Evolutionary conservation across 2,888 invertebrate species (phyloP).

Genomic region (Epirrhoe alternata): DNA sequence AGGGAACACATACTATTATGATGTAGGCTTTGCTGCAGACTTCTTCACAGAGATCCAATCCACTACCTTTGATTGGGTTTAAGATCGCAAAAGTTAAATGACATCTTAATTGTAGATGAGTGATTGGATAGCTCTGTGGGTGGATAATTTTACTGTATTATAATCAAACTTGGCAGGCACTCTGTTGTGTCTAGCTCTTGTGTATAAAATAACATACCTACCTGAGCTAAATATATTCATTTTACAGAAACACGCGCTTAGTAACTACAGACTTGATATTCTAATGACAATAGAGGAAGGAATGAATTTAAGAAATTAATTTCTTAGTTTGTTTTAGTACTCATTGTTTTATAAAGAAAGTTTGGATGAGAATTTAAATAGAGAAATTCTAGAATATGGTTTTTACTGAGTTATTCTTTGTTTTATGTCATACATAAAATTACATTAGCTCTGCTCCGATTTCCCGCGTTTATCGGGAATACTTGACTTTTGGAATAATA

Average conservation of each 20-base stretch:
- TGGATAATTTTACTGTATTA: not conserved
- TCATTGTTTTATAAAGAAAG: conserved; percentile 5
- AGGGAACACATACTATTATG: too few species aligned
- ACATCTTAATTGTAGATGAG: too few species aligned
- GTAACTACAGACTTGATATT: too few species aligned
- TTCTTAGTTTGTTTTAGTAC: not conserved
- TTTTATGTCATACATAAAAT: too few species aligned
- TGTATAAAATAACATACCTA: not conserved
- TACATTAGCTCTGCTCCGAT: too few species aligned
- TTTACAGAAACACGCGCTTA: not conserved
- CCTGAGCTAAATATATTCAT: not conserved
- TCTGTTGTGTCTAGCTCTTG: not conserved
- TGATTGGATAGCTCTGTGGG: too few species aligned
- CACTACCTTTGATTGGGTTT: too few species aligned
- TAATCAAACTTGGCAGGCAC: not conserved
- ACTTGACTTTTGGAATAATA: too few species aligned
- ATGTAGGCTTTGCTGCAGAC: too few species aligned
- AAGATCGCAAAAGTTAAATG: too few species aligned
- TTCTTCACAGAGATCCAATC: too few species aligned
- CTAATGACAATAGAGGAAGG: not conserved
- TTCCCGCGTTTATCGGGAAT: too few species aligned
- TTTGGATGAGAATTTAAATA: not conserved
- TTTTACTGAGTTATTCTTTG: not conserved
- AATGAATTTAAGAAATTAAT: not conserved
- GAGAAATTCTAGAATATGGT: not conserved